Percentiles rank a stretch among this genome's conserved stretches.
These are phyloP conservation scores for Platypus cylindrus DNA, from an alignment of 2,888 invertebrate genomes.

Conservation along the genomic window DNA sequence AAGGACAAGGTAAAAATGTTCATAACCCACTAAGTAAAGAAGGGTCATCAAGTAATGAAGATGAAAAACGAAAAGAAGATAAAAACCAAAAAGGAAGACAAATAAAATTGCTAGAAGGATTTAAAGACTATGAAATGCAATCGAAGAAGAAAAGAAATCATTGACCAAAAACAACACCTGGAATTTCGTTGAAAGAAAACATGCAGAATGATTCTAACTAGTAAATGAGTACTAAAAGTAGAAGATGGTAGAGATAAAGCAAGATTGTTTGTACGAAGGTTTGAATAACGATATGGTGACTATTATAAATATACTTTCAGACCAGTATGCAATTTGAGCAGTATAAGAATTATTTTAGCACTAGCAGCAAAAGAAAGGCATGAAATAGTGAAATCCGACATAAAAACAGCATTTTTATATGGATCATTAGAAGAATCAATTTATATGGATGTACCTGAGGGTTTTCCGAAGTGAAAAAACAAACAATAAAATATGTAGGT, in stretches of 20 bases:
- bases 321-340: constrained; percentile 8
- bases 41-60: constrained; percentile 3
- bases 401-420: constrained; percentile 16
- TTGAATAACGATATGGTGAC: constrained; percentile 8
- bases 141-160: constrained; percentile 14
- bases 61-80: constrained; percentile 8
- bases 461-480: too few relatives aligned
- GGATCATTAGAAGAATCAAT: constrained; percentile 9
- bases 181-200: constrained; percentile 14
- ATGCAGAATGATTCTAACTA: constrained; percentile 10
- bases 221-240: constrained; percentile 10
- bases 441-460: too few relatives aligned
- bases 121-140: constrained; percentile 11
- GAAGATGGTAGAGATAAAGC: constrained; percentile 12
- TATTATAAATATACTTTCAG: constrained; percentile 12
- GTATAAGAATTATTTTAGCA: constrained; percentile 11
- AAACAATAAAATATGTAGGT: constrained; percentile 8
- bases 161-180: constrained; percentile 18
- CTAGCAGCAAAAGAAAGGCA: constrained; percentile 7
- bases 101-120: constrained; percentile 8
- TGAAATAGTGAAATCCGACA: constrained; percentile 11
- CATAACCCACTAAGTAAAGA: background rate
- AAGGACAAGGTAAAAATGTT: constrained; percentile 2
- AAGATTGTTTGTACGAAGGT: constrained; percentile 11
- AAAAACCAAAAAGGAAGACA: constrained; percentile 8